Conservation (phyloP, 2,888 invertebrate species). For the Lycocerus yunnanus region DNA sequence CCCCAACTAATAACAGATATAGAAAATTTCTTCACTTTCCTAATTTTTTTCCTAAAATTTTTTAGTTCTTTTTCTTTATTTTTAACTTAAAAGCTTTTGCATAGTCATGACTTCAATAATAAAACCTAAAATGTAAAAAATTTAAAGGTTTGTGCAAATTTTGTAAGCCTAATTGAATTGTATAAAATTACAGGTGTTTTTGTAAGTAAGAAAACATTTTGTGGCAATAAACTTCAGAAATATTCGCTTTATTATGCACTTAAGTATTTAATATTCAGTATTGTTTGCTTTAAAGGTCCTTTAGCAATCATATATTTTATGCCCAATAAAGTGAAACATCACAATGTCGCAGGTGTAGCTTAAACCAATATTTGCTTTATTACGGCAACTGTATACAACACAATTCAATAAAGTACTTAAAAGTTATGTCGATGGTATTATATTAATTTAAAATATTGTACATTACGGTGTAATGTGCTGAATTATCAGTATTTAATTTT, state of each 20-base stretch:
- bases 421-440: constrained; percentile 4
- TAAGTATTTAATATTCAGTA: constrained; percentile 26
- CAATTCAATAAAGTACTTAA: not conserved
- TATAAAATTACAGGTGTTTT: not conserved
- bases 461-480: not conserved
- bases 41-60: too few species aligned
- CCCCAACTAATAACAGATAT: too few species aligned
- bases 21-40: too few species aligned
- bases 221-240: not conserved
- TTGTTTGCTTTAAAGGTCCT: constrained; percentile 20
- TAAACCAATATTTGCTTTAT: constrained; percentile 22
- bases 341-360: constrained; percentile 30
- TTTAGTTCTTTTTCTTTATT: too few species aligned
- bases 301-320: constrained; percentile 29
- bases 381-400: not conserved
- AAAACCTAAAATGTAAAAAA: not conserved
- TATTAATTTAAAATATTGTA: constrained; percentile 8
- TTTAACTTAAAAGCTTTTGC: not conserved
- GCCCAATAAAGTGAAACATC: constrained; percentile 28
- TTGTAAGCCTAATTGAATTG: not conserved
- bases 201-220: not conserved
- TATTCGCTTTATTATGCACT: constrained; percentile 14
- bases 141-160: not conserved
- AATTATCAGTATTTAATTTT: too few species aligned
- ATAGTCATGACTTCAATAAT: not conserved